Evolutionary conservation across 1,140 invertebrate genomes (phyloP), one percentile per base, ranked within the genome.

Genomic region (Diorhabda carinulata): DNA sequence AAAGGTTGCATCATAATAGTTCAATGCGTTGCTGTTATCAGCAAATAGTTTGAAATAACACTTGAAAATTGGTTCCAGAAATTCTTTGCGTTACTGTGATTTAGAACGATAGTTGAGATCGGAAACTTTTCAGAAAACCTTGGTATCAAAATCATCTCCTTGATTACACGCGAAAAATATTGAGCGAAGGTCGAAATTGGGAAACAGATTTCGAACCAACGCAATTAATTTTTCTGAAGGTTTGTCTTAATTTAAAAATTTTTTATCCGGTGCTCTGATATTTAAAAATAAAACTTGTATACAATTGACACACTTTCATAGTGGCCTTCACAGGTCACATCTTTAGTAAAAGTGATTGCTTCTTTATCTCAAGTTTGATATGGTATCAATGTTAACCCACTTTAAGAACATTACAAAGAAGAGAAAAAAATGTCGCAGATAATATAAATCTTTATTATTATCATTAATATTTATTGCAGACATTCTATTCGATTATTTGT

Each of bases 221-320:
- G 25, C 25, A 25, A 25, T 25, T 25, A 25, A 25, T 25, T 25
- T 25, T 25, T 25, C 25, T 25, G 25, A 25, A 25, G 25, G 25
- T 25, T 25, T 25, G 25, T 25, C 25, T 25, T 25, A 25, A 25
- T 25, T 25, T 25, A 25, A 25, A 25, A 8, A 4, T 52, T 52
- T 52, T 52, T 52, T 52, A 3, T 41, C 42, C 57, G 41, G 25
- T 52, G 47, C n/a, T n/a, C n/a, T 52, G 4, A 2, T n/a, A n/a
- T 61, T 43, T 61, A 56, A 63, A 58, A 64, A 64, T 63, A 62
- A 65, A 45, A 44, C 57, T 71, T 40, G 72, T 64, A 73, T 72
- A 68, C 47, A 68, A 72, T 72, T 77, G 76, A 74, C 76, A 77
- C 68, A 77, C 68, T 74, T 73, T 52, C 69, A 41, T 63, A 52